Conservation (phyloP, 2,113 vertebrate species). For the Gymnocephalus cernua region DNA sequence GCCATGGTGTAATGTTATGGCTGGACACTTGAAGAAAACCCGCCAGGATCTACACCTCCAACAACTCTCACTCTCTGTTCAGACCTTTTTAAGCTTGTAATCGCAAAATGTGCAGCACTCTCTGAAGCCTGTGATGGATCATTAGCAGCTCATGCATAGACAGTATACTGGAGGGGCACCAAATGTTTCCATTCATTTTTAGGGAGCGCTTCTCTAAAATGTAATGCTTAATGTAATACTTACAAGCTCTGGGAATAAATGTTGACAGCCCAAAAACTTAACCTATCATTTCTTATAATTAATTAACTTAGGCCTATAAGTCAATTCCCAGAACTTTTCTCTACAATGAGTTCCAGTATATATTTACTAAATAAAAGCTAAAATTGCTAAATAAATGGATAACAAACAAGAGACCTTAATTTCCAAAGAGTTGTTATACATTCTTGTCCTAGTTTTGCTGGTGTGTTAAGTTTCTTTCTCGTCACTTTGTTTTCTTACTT, state of each 20-base stretch:
- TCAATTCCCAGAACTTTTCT: background rate
- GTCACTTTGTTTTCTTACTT: constrained; percentile 54
- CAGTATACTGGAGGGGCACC: background rate
- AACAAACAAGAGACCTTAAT: constrained; percentile 8
- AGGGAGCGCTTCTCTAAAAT: constrained; percentile 8
- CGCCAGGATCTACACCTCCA: constrained; percentile 49
- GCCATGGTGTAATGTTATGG: constrained; percentile 72
- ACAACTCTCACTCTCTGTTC: constrained; percentile 12
- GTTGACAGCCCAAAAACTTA: background rate
- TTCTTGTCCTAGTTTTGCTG: constrained; percentile 11
- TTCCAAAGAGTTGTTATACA: constrained; percentile 14
- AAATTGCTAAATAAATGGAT: constrained; percentile 2
- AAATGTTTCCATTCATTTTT: constrained; percentile 30
- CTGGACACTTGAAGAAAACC: constrained; percentile 54
- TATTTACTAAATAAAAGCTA: background rate
- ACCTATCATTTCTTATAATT: background rate
- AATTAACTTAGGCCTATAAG: background rate
- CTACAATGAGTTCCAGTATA: background rate
- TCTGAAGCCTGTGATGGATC: constrained; percentile 3
- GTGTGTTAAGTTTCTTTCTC: constrained; percentile 44
- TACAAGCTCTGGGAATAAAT: background rate
- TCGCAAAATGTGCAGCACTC: background rate
- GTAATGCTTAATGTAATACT: constrained; percentile 8
- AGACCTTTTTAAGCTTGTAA: constrained; percentile 35
- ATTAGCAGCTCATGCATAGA: constrained; percentile 15